phyloP scores from a whole-genome alignment of 2,888 invertebrate species.

The Horisme vitalbata region DNA sequence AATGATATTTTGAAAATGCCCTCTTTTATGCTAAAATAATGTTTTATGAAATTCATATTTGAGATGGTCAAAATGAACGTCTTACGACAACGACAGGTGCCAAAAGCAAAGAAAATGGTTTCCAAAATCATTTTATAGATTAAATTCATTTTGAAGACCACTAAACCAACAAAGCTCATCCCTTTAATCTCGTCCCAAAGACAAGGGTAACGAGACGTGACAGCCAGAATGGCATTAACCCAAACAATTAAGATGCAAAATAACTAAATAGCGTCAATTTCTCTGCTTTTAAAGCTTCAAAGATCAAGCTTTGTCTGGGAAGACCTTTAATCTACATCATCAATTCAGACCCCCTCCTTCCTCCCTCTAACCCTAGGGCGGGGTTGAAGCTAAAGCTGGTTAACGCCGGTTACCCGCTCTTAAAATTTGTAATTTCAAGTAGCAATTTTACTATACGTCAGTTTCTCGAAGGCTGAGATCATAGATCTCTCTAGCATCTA shows the following conservation, averaged over 20 bases:
- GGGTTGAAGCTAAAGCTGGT: not conserved
- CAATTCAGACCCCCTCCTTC: constrained; percentile 35
- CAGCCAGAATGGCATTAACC: constrained; percentile 34
- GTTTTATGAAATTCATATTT: no score
- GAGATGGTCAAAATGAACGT: no score
- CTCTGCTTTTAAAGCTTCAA: constrained; percentile 36
- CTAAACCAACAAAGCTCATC: constrained; percentile 30
- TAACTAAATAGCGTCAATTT: constrained; percentile 38
- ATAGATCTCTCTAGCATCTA: no score
- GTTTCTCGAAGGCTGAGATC: no score
- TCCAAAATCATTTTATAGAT: constrained; percentile 16
- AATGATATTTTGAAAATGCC: no score
- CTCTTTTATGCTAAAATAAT: no score
- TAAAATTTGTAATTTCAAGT: no score
- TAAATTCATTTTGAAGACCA: constrained; percentile 20
- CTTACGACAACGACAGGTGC: not conserved
- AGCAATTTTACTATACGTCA: no score
- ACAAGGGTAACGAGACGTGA: constrained; percentile 36
- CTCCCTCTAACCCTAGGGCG: constrained; percentile 14
- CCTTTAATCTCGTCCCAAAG: constrained; percentile 33
- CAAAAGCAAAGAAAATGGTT: constrained; percentile 2
- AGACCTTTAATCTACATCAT: constrained; percentile 49
- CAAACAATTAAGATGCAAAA: constrained; percentile 39
- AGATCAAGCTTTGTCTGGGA: constrained; percentile 36
- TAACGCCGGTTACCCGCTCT: no score